Percentiles rank a stretch among this genome's conserved stretches.
phyloP scores from a whole-genome alignment of 2,113 vertebrate species.

The Philantomba maxwellii region DNA sequence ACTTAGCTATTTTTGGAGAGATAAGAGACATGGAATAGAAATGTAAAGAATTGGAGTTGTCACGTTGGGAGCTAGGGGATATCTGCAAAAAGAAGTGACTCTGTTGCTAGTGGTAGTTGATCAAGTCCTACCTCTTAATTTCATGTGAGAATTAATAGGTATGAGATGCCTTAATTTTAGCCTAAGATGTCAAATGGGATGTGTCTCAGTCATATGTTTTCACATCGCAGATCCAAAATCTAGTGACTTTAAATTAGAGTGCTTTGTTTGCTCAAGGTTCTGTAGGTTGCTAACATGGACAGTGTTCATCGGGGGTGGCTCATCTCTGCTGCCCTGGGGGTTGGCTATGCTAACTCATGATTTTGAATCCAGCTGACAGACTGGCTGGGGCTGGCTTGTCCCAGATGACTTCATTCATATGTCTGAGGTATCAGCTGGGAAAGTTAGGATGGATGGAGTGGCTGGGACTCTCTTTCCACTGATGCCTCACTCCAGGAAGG shows the following conservation, averaged over 20 bases:
- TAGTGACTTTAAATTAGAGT: neutral
- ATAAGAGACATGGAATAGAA: neutral
- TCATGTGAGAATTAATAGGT: neutral
- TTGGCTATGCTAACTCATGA: neutral
- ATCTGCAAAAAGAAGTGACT: neutral
- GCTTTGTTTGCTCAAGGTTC: neutral
- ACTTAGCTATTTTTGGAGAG: neutral
- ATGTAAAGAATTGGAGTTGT: neutral
- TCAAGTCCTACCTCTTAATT: neutral
- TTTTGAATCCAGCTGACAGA: neutral
- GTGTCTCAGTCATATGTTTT: neutral
- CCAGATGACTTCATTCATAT: neutral
- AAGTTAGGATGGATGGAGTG: neutral
- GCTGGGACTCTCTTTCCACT: neutral
- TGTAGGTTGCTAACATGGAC: neutral
- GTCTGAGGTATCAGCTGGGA: neutral
- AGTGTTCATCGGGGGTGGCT: neutral
- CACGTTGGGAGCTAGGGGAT: neutral
- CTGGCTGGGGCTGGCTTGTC: neutral
- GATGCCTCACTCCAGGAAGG: neutral
- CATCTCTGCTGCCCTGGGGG: neutral
- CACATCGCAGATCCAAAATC: neutral
- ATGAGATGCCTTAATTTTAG: neutral
- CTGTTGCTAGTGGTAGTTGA: neutral
- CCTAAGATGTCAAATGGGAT: neutral